Conservation (phyloP, 2,113 vertebrate species). For the Orycteropus afer region DNA sequence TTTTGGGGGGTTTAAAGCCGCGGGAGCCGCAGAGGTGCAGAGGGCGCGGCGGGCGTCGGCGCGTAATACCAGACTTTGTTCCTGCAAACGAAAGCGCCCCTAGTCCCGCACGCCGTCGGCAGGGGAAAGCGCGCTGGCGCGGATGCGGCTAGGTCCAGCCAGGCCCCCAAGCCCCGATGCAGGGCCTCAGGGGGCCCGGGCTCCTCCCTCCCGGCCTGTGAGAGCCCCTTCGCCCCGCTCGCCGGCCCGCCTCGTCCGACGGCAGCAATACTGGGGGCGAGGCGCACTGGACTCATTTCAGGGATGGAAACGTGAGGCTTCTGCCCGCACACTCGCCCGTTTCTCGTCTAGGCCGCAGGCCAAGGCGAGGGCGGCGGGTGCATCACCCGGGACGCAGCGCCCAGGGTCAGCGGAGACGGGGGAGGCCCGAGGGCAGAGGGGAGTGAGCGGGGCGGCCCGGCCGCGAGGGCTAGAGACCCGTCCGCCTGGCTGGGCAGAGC, state of each 20-base stretch:
- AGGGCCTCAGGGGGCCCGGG: fast-evolving
- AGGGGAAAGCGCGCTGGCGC: fast-evolving
- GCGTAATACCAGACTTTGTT: not conserved
- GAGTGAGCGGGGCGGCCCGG: too few species aligned
- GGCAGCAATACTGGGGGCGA: fast-evolving
- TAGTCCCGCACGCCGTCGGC: too few species aligned
- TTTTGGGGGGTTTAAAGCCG: not conserved
- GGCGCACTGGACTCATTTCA: fast-evolving
- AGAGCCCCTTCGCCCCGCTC: fast-evolving
- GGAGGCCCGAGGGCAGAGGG: too few species aligned
- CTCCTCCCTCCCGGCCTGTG: fast-evolving
- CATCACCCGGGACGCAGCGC: too few species aligned
- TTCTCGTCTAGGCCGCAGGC: not conserved
- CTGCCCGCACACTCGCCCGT: not conserved
- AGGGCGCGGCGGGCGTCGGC: too few species aligned
- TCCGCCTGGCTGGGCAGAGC: not conserved
- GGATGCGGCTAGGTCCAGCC: fast-evolving
- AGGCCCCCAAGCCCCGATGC: not conserved
- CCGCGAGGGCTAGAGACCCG: fast-evolving
- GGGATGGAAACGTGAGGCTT: fast-evolving
- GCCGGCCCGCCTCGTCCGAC: fast-evolving
- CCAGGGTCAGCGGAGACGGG: too few species aligned
- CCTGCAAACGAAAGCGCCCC: not conserved
- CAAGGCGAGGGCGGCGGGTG: too few species aligned
- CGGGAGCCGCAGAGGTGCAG: too few species aligned